Evolutionary conservation across 2,797 vertebrate species (phyloP), one percentile per base, ranked within the genome.

Genomic region (Dromococcyx pavoninus): DNA sequence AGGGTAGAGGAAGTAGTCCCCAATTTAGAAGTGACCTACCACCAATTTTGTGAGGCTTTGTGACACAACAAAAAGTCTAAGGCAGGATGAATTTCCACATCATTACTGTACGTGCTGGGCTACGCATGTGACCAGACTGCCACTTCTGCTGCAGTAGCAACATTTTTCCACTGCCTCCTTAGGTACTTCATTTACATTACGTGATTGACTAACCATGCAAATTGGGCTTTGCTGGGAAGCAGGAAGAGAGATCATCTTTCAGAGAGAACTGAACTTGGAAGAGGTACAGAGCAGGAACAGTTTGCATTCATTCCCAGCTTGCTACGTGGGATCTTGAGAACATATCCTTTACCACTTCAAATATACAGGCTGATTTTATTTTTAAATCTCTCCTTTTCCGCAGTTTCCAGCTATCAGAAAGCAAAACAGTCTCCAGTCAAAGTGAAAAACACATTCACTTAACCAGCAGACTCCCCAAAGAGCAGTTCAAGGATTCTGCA

Each of bases 271-370:
- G 53, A 11, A 81, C 91, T 58, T 91, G 77, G 85, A 87, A 64
- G 79, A 86, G 35, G n/a, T 75, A 43, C 82, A 85, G 37, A 54
- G 70, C 72, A 92, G 50, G 77, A 95, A 94, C 94, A 94, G 81
- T 94, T 94, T 92, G 95, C 91, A 22, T 87, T 88, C 76, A 30
- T 80, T 86, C 81, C 76, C 90, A 90, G 87, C 89, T 89, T 94
- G 93, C 75, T 94, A 93, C 32, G 94, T 94, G 93, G 92, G 92
- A 94, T 94, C 92, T 70, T 33, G 89, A 89, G 89, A 94, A 96
- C 86, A 30, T 86, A 95, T 94, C 91, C 90, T 92, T 97, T 92
- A 71, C 81, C 79, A n/a, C 58, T 91, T 84, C 75, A 87, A n/a
- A 74, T 62, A 53, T 12, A 56, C 27, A 30, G 76, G 24, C 79